phyloP scores from a whole-genome alignment of 2,888 invertebrate genomes.

The Tanytarsus gracilentus region DNA sequence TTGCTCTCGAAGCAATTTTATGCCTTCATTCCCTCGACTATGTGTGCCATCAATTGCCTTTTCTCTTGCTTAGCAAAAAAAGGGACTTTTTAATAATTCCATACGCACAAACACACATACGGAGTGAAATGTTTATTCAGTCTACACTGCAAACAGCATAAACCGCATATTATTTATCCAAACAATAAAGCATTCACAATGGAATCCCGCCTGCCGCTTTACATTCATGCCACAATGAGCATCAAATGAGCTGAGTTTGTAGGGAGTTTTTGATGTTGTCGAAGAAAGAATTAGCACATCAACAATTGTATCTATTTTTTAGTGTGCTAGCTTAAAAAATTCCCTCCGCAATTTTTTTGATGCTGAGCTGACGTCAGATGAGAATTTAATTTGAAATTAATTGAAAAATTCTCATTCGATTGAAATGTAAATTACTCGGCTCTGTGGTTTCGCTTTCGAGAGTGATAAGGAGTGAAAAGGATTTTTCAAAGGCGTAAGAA shows the following conservation, averaged over 20 bases:
- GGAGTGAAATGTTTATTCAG: slow-evolving; percentile 25
- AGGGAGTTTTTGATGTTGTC: background rate
- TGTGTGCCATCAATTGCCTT: background rate
- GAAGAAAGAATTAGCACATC: slow-evolving; percentile 24
- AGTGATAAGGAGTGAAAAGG: no score
- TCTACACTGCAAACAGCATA: slow-evolving; percentile 22
- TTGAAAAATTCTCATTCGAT: no score
- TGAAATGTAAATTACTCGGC: no score
- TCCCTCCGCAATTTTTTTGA: no score
- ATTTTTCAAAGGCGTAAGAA: no score
- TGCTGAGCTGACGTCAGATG: no score
- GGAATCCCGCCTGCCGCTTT: slow-evolving; percentile 21
- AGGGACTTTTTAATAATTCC: slow-evolving; percentile 13
- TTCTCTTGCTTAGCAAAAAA: background rate
- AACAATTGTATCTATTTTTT: slow-evolving; percentile 21
- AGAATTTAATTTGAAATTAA: no score
- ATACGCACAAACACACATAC: slow-evolving; percentile 13
- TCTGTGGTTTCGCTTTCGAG: no score
- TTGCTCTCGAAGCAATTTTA: slow-evolving; percentile 9
- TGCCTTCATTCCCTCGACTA: background rate
- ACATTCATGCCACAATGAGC: slow-evolving; percentile 5
- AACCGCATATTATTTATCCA: slow-evolving; percentile 28
- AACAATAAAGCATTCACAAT: slow-evolving; percentile 25
- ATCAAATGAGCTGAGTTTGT: background rate
- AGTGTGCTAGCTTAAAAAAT: no score